phyloP scores from a whole-genome alignment of 1,140 invertebrate genomes.

The Euwallacea similis region DNA sequence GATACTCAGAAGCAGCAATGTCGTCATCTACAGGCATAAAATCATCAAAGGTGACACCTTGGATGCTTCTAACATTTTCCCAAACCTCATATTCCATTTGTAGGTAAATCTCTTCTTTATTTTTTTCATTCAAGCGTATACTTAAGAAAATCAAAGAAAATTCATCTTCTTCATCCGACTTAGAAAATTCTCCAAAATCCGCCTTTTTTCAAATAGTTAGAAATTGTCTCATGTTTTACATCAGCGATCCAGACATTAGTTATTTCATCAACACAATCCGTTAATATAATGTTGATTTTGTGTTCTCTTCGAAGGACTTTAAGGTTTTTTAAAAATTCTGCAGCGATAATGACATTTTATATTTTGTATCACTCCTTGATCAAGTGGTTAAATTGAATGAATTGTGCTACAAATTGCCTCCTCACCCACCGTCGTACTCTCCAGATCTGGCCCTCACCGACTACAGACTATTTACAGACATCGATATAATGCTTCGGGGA shows the following conservation, averaged over 20 bases:
- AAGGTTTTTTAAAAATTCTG: conserved; percentile 39
- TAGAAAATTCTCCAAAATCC: conserved; percentile 32
- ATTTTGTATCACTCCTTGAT: too few relatives aligned
- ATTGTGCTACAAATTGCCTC: too few relatives aligned
- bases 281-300: too few relatives aligned
- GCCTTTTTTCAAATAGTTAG: conserved; percentile 40
- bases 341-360: conserved; percentile 35
- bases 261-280: too few relatives aligned
- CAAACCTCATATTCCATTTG: conserved; percentile 7
- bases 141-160: conserved; percentile 25
- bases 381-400: too few relatives aligned
- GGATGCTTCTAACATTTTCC: background rate
- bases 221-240: conserved; percentile 37
- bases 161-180: conserved; percentile 33
- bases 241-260: conserved; percentile 35
- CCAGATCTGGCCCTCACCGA: too few relatives aligned
- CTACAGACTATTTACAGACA: too few relatives aligned
- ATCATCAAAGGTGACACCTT: too few relatives aligned
- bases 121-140: background rate
- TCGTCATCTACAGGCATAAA: too few relatives aligned
- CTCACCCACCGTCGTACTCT: too few relatives aligned
- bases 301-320: conserved; percentile 32
- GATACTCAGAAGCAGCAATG: too few relatives aligned
- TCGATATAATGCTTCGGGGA: too few relatives aligned
- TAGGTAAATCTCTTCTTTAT: background rate